Evolutionary conservation across 2,888 invertebrate species (phyloP).

Genomic region (Caenorhabditis angaria): DNA sequence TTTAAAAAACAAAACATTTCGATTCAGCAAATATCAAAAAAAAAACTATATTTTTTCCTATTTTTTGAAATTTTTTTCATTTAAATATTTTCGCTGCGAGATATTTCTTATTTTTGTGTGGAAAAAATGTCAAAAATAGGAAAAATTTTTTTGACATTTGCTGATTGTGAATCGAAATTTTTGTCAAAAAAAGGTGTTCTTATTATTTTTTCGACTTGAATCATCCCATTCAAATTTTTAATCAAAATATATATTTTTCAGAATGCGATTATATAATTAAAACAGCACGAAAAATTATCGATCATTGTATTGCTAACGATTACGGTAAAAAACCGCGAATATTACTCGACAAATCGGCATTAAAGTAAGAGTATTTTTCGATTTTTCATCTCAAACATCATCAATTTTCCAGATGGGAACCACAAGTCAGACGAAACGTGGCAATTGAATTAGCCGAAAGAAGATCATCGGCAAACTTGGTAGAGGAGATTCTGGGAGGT

Average conservation of each 20-base stretch:
- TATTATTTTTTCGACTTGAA: not conserved
- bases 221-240: conserved; percentile 10
- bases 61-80: too few relatives aligned
- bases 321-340: conserved; percentile 27
- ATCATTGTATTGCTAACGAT: conserved; percentile 17
- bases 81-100: too few relatives aligned
- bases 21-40: not conserved
- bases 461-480: too few relatives aligned
- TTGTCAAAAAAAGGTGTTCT: not conserved
- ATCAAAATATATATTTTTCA: conserved; percentile 1
- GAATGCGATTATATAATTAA: conserved; percentile 26
- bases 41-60: not conserved
- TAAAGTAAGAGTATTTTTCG: not conserved
- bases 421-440: not conserved
- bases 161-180: not conserved
- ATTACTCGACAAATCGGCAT: conserved; percentile 14
- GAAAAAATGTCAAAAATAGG: not conserved
- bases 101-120: too few relatives aligned
- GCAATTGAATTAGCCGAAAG: too few relatives aligned
- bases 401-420: not conserved
- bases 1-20: not conserved
- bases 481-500: too few relatives aligned
- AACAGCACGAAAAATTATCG: conserved; percentile 14
- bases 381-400: not conserved
- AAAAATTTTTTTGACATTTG: not conserved